phyloP scores from a whole-genome alignment of 2,113 vertebrate genomes.

The Diadophis punctatus region DNA sequence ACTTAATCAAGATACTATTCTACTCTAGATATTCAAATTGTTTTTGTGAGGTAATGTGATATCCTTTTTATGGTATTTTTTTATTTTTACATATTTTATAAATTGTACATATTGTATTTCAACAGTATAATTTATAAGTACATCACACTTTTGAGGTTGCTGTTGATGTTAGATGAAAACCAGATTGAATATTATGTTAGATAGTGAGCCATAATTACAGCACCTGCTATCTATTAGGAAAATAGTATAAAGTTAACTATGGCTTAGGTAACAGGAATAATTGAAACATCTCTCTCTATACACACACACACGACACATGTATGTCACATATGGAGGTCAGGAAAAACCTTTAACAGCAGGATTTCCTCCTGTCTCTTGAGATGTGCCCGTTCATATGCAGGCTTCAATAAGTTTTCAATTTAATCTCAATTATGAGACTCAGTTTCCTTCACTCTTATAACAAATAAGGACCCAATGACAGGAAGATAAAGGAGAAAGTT shows the following conservation, averaged over 20 bases:
- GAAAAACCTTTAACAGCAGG: conserved; percentile 42
- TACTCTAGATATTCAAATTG: background rate
- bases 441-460: conserved; percentile 18
- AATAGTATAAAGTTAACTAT: conserved; percentile 43
- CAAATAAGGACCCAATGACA: background rate
- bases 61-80: background rate
- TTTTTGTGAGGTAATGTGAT: background rate
- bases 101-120: background rate
- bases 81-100: background rate
- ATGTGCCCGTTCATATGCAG: conserved; percentile 23
- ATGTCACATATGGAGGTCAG: conserved; percentile 24
- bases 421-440: conserved; percentile 36
- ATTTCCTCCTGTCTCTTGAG: conserved; percentile 41
- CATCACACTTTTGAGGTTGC: conserved; percentile 31
- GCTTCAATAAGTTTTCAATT: conserved; percentile 40
- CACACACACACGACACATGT: no score
- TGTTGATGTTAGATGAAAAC: conserved; percentile 30
- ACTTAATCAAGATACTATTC: background rate
- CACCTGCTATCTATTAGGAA: conserved; percentile 60
- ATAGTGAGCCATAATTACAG: conserved; percentile 43
- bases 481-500: background rate
- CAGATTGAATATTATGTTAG: conserved; percentile 33
- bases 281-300: conserved; percentile 26
- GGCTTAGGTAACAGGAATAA: conserved; percentile 52
- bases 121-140: conserved; percentile 31